These are phyloP conservation scores for Anthonomus grandis DNA, from an alignment of 1,140 invertebrate species.

Conservation along the genomic window DNA sequence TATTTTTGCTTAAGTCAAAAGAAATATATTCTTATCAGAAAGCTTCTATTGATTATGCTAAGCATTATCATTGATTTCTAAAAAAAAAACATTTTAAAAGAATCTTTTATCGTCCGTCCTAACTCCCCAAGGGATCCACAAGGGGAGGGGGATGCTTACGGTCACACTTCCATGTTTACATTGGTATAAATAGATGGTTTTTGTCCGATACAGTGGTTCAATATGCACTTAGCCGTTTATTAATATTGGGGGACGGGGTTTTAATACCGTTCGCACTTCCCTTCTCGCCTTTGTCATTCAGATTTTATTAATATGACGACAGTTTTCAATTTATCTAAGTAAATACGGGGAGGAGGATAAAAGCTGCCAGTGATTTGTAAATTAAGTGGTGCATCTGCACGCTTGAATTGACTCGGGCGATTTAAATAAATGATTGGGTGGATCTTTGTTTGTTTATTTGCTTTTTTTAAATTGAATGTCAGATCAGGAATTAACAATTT, in stretches of 20 bases:
- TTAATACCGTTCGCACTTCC: slow-evolving; percentile 25
- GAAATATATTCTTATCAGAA: too few relatives aligned
- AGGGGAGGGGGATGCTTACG: slow-evolving; percentile 9
- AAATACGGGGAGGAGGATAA: slow-evolving; percentile 21
- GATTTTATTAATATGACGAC: slow-evolving; percentile 29
- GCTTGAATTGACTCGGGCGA: too few relatives aligned
- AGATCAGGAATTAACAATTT: too few relatives aligned
- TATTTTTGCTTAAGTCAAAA: too few relatives aligned
- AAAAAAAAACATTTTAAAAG: too few relatives aligned
- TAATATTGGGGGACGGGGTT: slow-evolving; percentile 28
- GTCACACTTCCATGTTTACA: slow-evolving; percentile 26
- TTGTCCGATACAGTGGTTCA: slow-evolving; percentile 22
- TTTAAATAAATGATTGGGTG: too few relatives aligned
- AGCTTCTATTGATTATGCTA: too few relatives aligned
- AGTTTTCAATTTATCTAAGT: slow-evolving; percentile 30
- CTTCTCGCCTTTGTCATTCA: slow-evolving; percentile 23
- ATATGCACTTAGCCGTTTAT: slow-evolving; percentile 27
- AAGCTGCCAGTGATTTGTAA: slow-evolving; percentile 23
- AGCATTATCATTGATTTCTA: too few relatives aligned
- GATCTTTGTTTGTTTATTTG: too few relatives aligned
- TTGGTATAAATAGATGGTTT: slow-evolving; percentile 28
- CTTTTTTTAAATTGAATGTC: too few relatives aligned
- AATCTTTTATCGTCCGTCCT: too few relatives aligned
- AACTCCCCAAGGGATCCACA: too few relatives aligned
- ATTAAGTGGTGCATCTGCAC: slow-evolving; percentile 28